phyloP scores from a whole-genome alignment of 2,113 vertebrate genomes.

The Thermophis baileyi region DNA sequence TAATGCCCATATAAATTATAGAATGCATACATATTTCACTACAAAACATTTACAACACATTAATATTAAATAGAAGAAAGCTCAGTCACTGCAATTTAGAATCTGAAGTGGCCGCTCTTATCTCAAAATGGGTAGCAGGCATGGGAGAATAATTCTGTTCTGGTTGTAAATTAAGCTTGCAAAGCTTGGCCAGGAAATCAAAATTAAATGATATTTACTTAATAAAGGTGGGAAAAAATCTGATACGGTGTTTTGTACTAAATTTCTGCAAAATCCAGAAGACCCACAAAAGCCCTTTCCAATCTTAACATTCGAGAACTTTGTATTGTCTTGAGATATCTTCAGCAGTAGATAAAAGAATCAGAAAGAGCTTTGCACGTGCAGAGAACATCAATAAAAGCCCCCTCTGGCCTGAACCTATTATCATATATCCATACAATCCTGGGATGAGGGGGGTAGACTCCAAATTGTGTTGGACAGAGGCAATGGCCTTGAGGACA shows the following conservation, averaged over 20 bases:
- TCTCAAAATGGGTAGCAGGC: not conserved
- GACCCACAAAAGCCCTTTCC: not conserved
- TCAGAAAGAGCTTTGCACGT: not conserved
- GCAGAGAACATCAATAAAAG: not conserved
- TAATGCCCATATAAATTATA: not conserved
- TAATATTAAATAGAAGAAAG: not conserved
- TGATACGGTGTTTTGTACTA: not conserved
- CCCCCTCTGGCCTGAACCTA: not conserved
- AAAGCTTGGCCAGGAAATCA: not conserved
- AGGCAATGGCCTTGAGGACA: not conserved
- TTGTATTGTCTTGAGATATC: not conserved
- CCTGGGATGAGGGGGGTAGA: rapidly evolving
- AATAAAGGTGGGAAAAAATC: not conserved
- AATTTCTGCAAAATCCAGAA: not conserved
- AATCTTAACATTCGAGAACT: not conserved
- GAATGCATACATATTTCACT: not conserved
- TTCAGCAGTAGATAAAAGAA: not conserved
- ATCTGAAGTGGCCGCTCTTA: not conserved
- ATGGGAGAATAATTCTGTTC: not conserved
- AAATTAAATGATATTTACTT: not conserved
- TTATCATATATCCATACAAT: not conserved
- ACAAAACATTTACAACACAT: not conserved
- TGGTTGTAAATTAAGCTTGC: not conserved
- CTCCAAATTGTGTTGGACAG: not conserved
- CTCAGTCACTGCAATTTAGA: not conserved